These are phyloP conservation scores for Xestia ashworthii DNA, from an alignment of 2,888 invertebrate species.

Conservation along the genomic window DNA sequence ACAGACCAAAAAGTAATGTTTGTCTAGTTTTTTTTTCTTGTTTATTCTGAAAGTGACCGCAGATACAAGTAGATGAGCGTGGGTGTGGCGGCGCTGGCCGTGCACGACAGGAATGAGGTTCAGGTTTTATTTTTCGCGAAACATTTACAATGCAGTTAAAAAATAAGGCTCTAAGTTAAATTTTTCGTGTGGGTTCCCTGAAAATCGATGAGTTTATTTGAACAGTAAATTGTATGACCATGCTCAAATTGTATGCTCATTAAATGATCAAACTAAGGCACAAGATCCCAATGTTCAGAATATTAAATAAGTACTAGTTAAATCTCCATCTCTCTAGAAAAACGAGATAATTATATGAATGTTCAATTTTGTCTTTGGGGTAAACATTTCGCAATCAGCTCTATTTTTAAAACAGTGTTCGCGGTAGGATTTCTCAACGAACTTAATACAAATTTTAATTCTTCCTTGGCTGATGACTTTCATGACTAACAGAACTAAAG, in stretches of 20 bases:
- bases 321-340: neutral
- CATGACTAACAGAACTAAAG: neutral
- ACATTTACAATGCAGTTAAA: neutral
- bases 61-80: conserved; percentile 57
- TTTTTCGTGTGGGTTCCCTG: neutral
- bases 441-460: neutral
- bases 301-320: neutral
- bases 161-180: neutral
- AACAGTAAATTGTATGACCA: neutral
- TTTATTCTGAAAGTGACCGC: conserved; percentile 61
- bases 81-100: conserved; percentile 48
- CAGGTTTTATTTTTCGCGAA: conserved; percentile 12
- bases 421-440: neutral
- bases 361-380: neutral
- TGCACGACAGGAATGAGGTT: neutral
- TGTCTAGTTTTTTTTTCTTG: conserved; percentile 58
- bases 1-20: conserved; percentile 70
- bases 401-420: neutral
- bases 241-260: neutral
- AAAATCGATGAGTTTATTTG: neutral
- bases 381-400: neutral
- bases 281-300: neutral
- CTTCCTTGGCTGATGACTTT: neutral
- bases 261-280: neutral
- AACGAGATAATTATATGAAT: neutral